These are phyloP conservation scores for Naso thynnoides DNA, from an alignment of 2,797 vertebrate species.

Conservation along the genomic window DNA sequence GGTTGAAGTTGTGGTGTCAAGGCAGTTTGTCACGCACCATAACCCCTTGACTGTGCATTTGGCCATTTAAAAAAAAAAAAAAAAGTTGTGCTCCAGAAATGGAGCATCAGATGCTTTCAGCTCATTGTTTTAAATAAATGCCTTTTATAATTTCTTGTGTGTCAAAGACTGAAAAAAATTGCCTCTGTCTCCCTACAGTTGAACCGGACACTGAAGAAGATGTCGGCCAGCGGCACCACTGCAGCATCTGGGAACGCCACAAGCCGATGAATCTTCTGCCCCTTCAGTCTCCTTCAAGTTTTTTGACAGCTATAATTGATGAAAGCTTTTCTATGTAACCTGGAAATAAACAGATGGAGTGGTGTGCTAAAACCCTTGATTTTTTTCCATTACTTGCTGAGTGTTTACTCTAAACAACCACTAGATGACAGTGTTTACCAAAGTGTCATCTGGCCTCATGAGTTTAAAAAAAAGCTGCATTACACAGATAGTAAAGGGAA, in stretches of 20 bases:
- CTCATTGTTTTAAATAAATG: background rate
- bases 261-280: slow-evolving; percentile 30
- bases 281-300: background rate
- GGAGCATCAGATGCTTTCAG: too few species aligned
- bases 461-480: background rate
- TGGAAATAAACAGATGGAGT: slow-evolving; percentile 72
- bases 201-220: slow-evolving; percentile 87
- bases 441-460: background rate
- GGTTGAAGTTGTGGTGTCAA: too few species aligned
- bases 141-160: background rate
- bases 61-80: too few species aligned
- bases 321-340: slow-evolving; percentile 70
- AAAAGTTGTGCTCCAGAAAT: too few species aligned
- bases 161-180: background rate
- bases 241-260: slow-evolving; percentile 31
- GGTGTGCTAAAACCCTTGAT: slow-evolving; percentile 10
- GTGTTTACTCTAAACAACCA: slow-evolving; percentile 32
- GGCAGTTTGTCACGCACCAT: too few species aligned
- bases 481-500: background rate
- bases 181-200: slow-evolving; percentile 67
- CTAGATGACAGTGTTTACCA: slow-evolving; percentile 51
- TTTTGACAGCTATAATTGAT: slow-evolving; percentile 48
- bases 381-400: background rate
- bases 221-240: slow-evolving; percentile 51
- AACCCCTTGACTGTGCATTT: too few species aligned